Evolutionary conservation across 2,797 vertebrate genomes (phyloP).

Genomic region (Phaenicophaeus curvirostris): DNA sequence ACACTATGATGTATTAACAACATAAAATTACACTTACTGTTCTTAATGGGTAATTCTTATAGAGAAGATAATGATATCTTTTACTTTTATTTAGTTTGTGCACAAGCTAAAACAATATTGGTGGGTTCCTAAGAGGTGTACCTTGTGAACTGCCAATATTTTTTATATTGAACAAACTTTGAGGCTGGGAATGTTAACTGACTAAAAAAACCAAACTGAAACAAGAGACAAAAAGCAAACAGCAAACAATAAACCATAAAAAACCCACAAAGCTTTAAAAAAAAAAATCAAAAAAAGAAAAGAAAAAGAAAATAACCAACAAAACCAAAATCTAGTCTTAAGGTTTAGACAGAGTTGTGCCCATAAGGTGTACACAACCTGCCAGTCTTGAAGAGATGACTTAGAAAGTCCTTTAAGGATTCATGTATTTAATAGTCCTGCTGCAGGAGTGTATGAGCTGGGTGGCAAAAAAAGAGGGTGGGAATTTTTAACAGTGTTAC

Average conservation of each 20-base stretch:
- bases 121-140: background rate
- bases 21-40: background rate
- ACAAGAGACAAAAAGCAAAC: no score
- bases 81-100: background rate
- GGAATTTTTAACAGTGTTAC: background rate
- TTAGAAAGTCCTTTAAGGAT: no score
- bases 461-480: background rate
- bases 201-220: background rate
- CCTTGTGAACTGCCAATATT: background rate
- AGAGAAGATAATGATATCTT: background rate
- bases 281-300: no score
- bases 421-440: background rate
- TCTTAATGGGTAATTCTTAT: background rate
- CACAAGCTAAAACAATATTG: background rate
- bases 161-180: background rate
- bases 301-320: no score
- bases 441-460: background rate
- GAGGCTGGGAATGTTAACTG: background rate
- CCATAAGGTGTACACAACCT: background rate
- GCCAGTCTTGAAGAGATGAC: background rate
- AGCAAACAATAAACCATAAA: no score
- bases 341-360: background rate
- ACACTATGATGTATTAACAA: background rate
- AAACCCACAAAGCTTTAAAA: no score
- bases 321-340: background rate